These are phyloP conservation scores for Actias luna DNA, from an alignment of 2,888 invertebrate species.

Conservation along the genomic window DNA sequence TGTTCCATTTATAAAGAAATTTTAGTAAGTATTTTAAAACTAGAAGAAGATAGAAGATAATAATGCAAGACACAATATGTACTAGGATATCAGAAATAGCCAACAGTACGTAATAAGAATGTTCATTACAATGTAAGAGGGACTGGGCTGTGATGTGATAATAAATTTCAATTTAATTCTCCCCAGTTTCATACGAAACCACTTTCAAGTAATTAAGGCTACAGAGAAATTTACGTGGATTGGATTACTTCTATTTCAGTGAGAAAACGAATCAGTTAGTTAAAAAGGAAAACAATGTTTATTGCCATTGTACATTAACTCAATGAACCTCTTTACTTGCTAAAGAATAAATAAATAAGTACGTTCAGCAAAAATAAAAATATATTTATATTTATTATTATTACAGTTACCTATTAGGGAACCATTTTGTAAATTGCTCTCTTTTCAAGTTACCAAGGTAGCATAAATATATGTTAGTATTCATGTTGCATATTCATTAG, in stretches of 20 bases:
- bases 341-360: not conserved
- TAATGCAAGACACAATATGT: not conserved
- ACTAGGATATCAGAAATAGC: not conserved
- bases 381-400: not conserved
- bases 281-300: not conserved
- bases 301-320: not conserved
- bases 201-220: constrained; percentile 1
- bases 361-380: not conserved
- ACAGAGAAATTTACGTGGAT: constrained; percentile 1
- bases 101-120: not conserved
- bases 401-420: too few species aligned
- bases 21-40: too few species aligned
- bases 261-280: constrained; percentile 8
- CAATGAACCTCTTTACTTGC: not conserved
- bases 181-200: not conserved
- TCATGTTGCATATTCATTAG: not conserved
- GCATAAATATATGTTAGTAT: not conserved
- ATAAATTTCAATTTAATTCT: not conserved
- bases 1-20: too few species aligned
- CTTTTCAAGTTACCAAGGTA: not conserved
- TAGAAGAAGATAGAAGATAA: too few species aligned
- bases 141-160: not conserved
- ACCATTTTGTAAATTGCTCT: not conserved
- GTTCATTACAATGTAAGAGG: not conserved
- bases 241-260: constrained; percentile 1